Base-by-base conservation (phyloP, 2,888 invertebrate species). In the Caenorhabditis afra region DNA sequence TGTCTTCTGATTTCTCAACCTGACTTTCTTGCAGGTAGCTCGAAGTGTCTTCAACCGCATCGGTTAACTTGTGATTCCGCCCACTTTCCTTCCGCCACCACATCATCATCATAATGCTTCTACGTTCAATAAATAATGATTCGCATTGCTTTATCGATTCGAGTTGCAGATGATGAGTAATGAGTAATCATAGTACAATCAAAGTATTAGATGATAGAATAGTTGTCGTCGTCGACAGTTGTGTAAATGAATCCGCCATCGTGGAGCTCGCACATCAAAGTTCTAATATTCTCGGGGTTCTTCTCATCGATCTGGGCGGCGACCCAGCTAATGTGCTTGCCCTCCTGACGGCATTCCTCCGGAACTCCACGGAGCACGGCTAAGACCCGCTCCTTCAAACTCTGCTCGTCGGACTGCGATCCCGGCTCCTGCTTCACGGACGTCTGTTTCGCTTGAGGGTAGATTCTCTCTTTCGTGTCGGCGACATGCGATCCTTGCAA, bases 31-130 rank as follows among this genome's bases (percentile, higher is more conserved):
- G 4, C 78, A 78, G 78, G 78, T 78, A 78, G 78, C 78, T 67
- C 66, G 65, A 22, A 78, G 71, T 65, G 73, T 78, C n/a, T 78
- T 78, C 73, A 78, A 78, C 41, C 78, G 73, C 20, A 35, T 78
- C 44, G 73, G 78, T 70, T 71, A 65, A 70, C 22, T 41, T 74
- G 74, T 74, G 74, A 74, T 41, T 44, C 50, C 41, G 29, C 44
- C 45, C 41, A 41, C 41, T 47, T 55, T 55, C 70, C 62, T 55
- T 41, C 55, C 37, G 8, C 8, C 12, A 55, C 11, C 37, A 55
- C 11, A n/a, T 29, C 29, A 29, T 29, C 29, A 29, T 7, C 29
- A 29, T 29, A 29, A 29, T 29, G 29, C 29, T 7, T 20, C 11
- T 16, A 11, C n/a, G 20, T 41, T 52, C 12, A n/a, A 22, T 22